Evolutionary conservation across 1,140 invertebrate species (phyloP), one percentile per base, ranked within the genome.

Genomic region (Asobara japonica): DNA sequence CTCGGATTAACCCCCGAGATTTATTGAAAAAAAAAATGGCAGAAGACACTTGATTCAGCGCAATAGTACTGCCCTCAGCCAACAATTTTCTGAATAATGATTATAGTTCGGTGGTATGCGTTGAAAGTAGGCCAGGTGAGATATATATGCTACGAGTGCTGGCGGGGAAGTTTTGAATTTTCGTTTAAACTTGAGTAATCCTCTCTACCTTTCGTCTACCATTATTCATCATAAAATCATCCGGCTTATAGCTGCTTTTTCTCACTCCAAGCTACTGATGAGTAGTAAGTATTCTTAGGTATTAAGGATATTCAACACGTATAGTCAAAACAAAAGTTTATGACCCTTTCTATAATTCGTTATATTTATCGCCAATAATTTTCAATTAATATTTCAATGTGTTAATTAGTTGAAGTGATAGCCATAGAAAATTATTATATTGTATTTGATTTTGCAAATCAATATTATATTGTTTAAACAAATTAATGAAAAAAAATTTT

Each of bases 171-270:
- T 45, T 45, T 45, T 16, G 41, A 45, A 13, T 45, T 45, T 45
- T 45, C 41, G 41, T 45, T 45, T 45, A 45, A 45, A 45, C 41
- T 18, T 45, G 41, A 45, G n/a, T 45, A 45, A 45, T 45, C 41
- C 41, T 45, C 36, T 38, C 36, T n/a, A 38, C 36, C 36, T 38
- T 16, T 45, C 41, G 18, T 45, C n/a, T 45, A 13, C 41, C 41
- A 16, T 45, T 45, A 45, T 45, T 45, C 11, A 45, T 45, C 41
- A 16, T 13, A 16, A 45, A 16, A 45, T n/a, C 41, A 16, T 16
- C n/a, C 18, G 7, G 41, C n/a, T 16, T 45, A 45, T 18, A 45
- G 13, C 41, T 45, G 18, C 18, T 45, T 45, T 45, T 16, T 16
- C n/a, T 16, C 41, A 16, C 13, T 45, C 13, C n/a, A 16, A 4